phyloP scores from a whole-genome alignment of 64 coral and sea anemone genomes.

The Montipora efflorescens region DNA sequence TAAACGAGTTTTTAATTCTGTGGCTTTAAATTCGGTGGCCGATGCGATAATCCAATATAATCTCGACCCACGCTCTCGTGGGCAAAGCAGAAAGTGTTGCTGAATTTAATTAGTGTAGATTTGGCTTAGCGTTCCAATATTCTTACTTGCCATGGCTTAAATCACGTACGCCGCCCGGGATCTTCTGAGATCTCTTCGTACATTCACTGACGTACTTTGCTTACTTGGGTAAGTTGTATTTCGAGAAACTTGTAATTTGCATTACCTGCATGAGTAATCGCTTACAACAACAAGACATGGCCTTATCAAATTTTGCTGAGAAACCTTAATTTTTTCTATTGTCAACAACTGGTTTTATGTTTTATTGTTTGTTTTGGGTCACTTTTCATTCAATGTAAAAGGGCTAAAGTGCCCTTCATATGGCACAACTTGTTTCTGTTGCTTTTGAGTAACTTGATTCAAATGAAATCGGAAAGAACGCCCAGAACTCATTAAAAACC shows the following conservation, averaged over 20 bases:
- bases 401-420: neutral
- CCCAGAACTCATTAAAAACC: neutral
- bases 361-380: slow-evolving; percentile 22
- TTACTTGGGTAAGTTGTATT: neutral
- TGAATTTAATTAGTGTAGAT: neutral
- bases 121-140: neutral
- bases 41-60: neutral
- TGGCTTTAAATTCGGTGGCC: neutral
- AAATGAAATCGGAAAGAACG: neutral
- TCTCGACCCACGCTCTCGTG: neutral
- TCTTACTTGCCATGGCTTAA: neutral
- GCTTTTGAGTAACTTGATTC: too few species aligned
- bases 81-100: neutral
- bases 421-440: too few species aligned
- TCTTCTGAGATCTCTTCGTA: neutral
- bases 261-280: slow-evolving; percentile 17
- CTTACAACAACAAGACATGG: slow-evolving; percentile 10
- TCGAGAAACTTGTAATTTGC: slow-evolving; percentile 23
- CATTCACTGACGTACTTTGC: neutral
- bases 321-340: slow-evolving; percentile 17
- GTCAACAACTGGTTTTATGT: slow-evolving; percentile 15
- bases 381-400: neutral
- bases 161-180: neutral
- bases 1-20: neutral
- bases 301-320: slow-evolving; percentile 20